phyloP scores from a whole-genome alignment of 30 jellyfish, hydroid and myxozoan genomes.

The Nemopilema nomurai region DNA sequence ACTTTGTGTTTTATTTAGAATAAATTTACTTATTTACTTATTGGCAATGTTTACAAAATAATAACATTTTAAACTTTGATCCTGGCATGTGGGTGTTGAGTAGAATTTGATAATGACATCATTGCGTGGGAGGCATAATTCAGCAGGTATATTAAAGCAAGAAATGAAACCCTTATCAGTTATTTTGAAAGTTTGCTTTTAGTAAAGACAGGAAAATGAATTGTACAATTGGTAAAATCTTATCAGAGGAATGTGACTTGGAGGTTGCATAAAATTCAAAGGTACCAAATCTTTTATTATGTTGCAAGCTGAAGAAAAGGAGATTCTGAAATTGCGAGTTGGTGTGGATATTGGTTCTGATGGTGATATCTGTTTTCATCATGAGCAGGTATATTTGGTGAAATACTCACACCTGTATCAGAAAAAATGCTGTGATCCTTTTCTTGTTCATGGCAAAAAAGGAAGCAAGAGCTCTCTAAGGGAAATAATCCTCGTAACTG shows the following conservation, averaged over 20 bases:
- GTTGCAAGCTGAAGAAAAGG: background rate
- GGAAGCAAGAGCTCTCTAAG: background rate
- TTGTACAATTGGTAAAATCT: background rate
- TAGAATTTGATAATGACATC: background rate
- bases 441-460: background rate
- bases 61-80: background rate
- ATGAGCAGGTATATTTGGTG: background rate
- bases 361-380: background rate
- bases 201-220: background rate
- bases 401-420: background rate
- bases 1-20: too few species aligned
- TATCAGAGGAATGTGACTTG: background rate
- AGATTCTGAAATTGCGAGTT: background rate
- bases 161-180: background rate
- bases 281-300: background rate
- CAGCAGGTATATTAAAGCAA: background rate
- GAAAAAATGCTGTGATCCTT: background rate
- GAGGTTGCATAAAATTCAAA: background rate
- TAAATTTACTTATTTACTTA: too few species aligned
- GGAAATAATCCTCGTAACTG: background rate
- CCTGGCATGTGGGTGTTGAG: background rate
- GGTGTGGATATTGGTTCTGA: background rate
- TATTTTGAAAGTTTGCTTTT: background rate
- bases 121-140: background rate
- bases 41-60: background rate